phyloP scores from a whole-genome alignment of 37 sponge, comb jelly and placozoan species.

The Bolinopsis microptera region DNA sequence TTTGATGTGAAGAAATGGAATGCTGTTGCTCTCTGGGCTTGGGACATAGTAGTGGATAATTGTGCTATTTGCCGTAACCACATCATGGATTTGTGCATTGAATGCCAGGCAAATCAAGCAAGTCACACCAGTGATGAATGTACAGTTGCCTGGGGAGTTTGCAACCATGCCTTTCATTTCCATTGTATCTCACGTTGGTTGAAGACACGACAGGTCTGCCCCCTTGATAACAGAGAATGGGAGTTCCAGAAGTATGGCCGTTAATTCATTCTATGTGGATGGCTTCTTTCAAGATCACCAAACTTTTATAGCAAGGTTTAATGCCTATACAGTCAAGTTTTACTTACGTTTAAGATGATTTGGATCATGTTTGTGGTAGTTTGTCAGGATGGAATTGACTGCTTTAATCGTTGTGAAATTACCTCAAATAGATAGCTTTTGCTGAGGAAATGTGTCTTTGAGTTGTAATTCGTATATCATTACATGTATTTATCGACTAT shows the following conservation, averaged over 20 bases:
- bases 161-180: conserved; percentile 99
- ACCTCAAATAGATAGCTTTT: no score
- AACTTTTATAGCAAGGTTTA: no score
- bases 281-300: no score
- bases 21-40: conserved; percentile 98
- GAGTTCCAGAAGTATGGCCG: conserved; percentile 96
- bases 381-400: no score
- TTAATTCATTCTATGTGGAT: no score
- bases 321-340: no score
- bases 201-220: conserved; percentile 98
- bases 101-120: conserved; percentile 99
- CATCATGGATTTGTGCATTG: conserved; percentile 99
- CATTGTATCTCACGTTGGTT: conserved; percentile 99
- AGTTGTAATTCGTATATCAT: no score
- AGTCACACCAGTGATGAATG: conserved; percentile 90
- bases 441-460: no score
- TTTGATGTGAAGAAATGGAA: conserved; percentile 97
- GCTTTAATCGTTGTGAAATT: no score
- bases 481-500: no score
- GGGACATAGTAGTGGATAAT: conserved; percentile 91
- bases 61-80: conserved; percentile 99
- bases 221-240: conserved; percentile 99
- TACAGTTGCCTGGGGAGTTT: conserved; percentile 99
- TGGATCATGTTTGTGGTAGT: no score
- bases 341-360: no score